phyloP scores from a whole-genome alignment of 2,797 vertebrate species.

The Yasuhikotakia modesta region DNA sequence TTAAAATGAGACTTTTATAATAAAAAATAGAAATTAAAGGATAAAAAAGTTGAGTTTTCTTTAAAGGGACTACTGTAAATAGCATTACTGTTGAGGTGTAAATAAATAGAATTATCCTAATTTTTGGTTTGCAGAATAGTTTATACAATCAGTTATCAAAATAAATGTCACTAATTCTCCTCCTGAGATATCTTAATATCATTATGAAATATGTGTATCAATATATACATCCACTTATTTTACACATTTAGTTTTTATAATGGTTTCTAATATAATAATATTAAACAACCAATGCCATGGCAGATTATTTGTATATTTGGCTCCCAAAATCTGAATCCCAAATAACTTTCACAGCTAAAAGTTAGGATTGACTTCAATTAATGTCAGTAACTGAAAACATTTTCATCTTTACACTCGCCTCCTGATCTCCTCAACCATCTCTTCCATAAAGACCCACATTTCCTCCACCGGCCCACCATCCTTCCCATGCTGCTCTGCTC shows the following conservation, averaged over 20 bases:
- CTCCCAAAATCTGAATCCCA: slow-evolving; percentile 23
- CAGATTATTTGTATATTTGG: slow-evolving; percentile 43
- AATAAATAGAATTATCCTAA: no score
- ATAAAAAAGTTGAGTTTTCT: no score
- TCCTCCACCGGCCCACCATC: slow-evolving; percentile 66
- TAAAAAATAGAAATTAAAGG: not conserved
- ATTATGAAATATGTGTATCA: not conserved
- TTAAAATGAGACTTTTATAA: no score
- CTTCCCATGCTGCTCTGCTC: slow-evolving; percentile 66
- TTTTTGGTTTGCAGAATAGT: no score
- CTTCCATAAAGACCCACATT: slow-evolving; percentile 63
- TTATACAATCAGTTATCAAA: not conserved
- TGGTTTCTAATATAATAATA: slow-evolving; percentile 17
- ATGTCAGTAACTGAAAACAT: slow-evolving; percentile 52
- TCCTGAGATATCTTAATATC: not conserved
- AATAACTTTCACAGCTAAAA: slow-evolving; percentile 38
- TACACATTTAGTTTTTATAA: not conserved
- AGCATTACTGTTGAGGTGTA: no score
- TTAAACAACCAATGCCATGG: slow-evolving; percentile 16
- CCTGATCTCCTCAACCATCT: slow-evolving; percentile 67
- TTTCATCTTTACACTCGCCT: slow-evolving; percentile 59
- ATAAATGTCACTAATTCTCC: not conserved
- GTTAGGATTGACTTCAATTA: slow-evolving; percentile 63
- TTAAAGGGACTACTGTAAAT: no score
- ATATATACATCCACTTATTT: not conserved